phyloP scores from a whole-genome alignment of 2,888 invertebrate species.

The Lepidocyrtoides sp. region DNA sequence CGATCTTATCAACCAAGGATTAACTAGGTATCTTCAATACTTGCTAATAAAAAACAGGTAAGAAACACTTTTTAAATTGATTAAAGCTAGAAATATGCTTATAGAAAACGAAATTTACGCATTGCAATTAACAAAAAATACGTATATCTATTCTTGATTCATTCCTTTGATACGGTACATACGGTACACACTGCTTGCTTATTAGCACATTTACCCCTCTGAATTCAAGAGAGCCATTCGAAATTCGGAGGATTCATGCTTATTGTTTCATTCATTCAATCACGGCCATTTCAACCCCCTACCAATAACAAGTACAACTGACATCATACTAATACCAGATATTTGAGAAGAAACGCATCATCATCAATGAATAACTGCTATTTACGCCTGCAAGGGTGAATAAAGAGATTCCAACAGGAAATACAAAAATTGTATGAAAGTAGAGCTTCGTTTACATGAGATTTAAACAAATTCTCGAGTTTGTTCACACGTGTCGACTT shows the following conservation, averaged over 20 bases:
- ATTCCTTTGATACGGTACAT: too few relatives aligned
- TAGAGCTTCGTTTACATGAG: conserved; percentile 16
- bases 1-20: not conserved
- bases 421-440: conserved; percentile 6
- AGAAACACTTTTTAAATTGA: not conserved
- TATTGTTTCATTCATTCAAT: not conserved
- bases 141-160: too few relatives aligned
- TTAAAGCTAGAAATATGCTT: not conserved
- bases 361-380: conserved; percentile 18
- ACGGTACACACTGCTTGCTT: too few relatives aligned
- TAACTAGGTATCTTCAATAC: not conserved
- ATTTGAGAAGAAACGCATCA: not conserved
- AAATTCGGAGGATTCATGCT: not conserved
- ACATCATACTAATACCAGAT: too few relatives aligned
- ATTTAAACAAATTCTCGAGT: not conserved
- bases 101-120: conserved; percentile 4
- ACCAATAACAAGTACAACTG: too few relatives aligned
- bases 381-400: not conserved
- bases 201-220: too few relatives aligned
- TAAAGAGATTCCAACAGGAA: not conserved
- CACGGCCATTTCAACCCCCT: too few relatives aligned
- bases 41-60: conserved; percentile 1
- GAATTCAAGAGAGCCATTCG: too few relatives aligned
- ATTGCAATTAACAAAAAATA: not conserved
- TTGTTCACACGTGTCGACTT: conserved; percentile 59